phyloP scores from a whole-genome alignment of 2,797 vertebrate species.

The Nyctalus aviator region DNA sequence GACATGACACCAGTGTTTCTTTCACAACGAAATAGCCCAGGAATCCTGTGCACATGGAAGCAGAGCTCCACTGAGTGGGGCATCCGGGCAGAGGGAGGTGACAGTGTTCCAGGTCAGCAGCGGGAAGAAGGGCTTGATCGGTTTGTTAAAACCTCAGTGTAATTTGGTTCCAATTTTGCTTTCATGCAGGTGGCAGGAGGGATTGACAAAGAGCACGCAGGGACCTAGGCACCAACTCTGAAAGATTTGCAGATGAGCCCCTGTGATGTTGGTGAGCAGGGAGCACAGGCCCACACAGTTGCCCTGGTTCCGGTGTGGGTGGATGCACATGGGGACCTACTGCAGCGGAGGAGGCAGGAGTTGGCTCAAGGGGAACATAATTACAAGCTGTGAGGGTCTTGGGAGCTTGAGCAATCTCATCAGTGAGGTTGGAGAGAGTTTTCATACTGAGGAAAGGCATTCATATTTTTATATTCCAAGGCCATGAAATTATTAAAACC shows the following conservation, averaged over 20 bases:
- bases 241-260: not conserved
- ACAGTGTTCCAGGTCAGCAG: not conserved
- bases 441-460: not conserved
- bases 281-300: not conserved
- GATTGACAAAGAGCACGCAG: slow-evolving; percentile 16
- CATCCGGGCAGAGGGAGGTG: not conserved
- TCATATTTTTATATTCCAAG: not conserved
- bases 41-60: not conserved
- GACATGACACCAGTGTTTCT: slow-evolving; percentile 14
- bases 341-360: not conserved
- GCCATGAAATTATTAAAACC: slow-evolving; percentile 32
- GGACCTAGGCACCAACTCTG: not conserved
- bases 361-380: not conserved
- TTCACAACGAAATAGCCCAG: not conserved
- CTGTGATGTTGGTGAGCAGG: not conserved
- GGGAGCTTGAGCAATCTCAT: not conserved
- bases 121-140: not conserved
- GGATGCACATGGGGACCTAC: not conserved
- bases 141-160: slow-evolving; percentile 57
- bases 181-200: slow-evolving; percentile 7
- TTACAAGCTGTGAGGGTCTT: not conserved
- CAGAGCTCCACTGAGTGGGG: not conserved
- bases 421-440: not conserved
- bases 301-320: not conserved
- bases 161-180: slow-evolving; percentile 23